Evolutionary conservation across 2,113 vertebrate species (phyloP).

Genomic region (Egretta garzetta): DNA sequence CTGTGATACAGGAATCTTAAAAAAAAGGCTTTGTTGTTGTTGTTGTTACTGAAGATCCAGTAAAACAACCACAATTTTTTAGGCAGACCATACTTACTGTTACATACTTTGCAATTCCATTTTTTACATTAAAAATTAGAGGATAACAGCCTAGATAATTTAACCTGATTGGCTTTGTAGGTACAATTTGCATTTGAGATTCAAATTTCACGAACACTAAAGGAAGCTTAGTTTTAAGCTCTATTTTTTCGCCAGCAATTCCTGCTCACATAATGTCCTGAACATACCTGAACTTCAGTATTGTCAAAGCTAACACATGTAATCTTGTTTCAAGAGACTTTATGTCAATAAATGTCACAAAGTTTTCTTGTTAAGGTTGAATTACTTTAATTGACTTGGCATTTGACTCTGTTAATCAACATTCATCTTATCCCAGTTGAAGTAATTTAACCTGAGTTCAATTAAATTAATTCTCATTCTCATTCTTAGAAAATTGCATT

Average conservation of each 20-base stretch:
- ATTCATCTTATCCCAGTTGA: background rate
- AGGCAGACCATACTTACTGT: background rate
- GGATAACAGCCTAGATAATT: background rate
- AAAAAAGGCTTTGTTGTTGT: background rate
- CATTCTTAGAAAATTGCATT: conserved; percentile 3
- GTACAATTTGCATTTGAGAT: background rate
- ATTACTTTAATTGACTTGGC: conserved; percentile 26
- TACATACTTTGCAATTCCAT: background rate
- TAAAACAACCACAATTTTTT: background rate
- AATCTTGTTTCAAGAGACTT: background rate
- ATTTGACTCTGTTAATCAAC: conserved; percentile 36
- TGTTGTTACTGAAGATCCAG: background rate
- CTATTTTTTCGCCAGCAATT: background rate
- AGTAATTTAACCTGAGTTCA: conserved; percentile 17
- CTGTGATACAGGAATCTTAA: background rate
- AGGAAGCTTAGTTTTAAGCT: background rate
- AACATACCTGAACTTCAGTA: background rate
- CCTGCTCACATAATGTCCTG: background rate
- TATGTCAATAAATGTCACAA: background rate
- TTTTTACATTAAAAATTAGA: background rate
- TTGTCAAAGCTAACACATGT: background rate
- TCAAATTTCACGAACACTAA: background rate
- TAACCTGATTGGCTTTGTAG: background rate
- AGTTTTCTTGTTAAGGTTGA: background rate
- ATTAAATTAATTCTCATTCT: background rate